Evolutionary conservation across 2,888 invertebrate genomes (phyloP).

Genomic region (Phymatocera aterrima): DNA sequence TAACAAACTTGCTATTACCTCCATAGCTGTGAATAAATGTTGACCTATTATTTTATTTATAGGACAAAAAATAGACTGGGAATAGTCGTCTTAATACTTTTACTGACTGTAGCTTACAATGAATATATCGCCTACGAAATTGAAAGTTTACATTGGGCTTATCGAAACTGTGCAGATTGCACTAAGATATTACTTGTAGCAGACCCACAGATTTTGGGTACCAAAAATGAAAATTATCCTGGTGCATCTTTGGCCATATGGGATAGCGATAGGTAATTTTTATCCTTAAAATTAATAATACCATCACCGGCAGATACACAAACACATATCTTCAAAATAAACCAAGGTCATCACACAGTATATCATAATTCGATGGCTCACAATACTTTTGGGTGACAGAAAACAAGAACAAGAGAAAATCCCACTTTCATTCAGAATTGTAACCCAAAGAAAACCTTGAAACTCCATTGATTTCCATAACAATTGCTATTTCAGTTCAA

Average conservation of each 20-base stretch:
- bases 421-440: no score
- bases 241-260: constrained; percentile 85
- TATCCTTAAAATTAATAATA: neutral
- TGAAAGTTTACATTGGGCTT: constrained; percentile 76
- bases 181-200: constrained; percentile 86
- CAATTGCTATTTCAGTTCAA: no score
- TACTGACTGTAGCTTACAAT: constrained; percentile 74
- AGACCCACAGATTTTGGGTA: constrained; percentile 95
- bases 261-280: constrained; percentile 90
- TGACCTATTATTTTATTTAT: no score
- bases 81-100: constrained; percentile 57
- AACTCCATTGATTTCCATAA: no score
- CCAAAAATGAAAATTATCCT: constrained; percentile 82
- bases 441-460: no score
- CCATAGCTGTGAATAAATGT: neutral
- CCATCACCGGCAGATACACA: neutral
- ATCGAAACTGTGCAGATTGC: constrained; percentile 75
- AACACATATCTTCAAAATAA: neutral
- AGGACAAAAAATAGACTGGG: constrained; percentile 62
- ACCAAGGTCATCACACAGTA: neutral
- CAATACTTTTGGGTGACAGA: neutral
- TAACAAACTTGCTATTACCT: neutral
- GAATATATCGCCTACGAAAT: constrained; percentile 79
- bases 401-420: no score
- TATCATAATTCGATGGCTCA: neutral